Evolutionary conservation across 2,113 vertebrate species (phyloP).

Genomic region (Ptilonorhynchus violaceus): DNA sequence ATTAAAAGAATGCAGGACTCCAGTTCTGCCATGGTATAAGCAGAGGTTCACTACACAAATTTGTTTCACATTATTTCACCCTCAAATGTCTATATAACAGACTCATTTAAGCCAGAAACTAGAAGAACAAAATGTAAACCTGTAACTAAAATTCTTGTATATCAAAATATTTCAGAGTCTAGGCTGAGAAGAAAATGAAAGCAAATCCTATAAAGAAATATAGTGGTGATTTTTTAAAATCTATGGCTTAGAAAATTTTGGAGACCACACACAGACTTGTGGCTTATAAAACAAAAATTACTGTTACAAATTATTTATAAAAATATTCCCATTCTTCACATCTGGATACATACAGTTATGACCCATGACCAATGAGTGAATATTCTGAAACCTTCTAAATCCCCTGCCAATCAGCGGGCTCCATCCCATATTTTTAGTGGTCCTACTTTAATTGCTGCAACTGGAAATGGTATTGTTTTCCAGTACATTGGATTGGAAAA

Average conservation of each 20-base stretch:
- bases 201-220: neutral
- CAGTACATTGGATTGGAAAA: neutral
- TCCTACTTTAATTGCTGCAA: neutral
- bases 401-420: neutral
- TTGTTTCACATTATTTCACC: neutral
- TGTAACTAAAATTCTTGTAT: neutral
- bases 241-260: neutral
- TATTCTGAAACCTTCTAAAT: neutral
- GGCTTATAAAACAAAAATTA: neutral
- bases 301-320: neutral
- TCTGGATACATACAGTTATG: neutral
- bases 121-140: neutral
- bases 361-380: neutral
- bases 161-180: neutral
- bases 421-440: neutral
- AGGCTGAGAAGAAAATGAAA: neutral
- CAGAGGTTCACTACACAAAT: neutral
- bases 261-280: neutral
- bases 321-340: neutral
- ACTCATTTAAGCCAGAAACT: neutral
- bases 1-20: neutral
- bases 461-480: slow-evolving; percentile 5
- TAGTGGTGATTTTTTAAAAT: neutral
- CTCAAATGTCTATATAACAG: neutral
- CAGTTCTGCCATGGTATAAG: neutral